Conservation (phyloP, 2,113 vertebrate genomes). For the Psophia crepitans region DNA sequence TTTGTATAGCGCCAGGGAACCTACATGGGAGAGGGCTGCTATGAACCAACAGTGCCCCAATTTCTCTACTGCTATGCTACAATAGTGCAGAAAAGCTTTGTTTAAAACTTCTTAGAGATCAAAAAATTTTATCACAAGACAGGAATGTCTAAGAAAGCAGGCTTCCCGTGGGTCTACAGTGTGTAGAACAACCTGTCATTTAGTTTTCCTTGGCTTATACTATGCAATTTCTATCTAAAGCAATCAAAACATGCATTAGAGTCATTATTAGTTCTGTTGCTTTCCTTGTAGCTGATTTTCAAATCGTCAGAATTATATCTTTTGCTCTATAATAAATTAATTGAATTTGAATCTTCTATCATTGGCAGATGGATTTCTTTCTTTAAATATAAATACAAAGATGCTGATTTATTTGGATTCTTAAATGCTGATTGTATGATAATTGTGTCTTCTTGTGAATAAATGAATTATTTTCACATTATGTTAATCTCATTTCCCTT, state of each 20-base stretch:
- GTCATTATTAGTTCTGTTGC: not conserved
- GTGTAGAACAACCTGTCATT: not conserved
- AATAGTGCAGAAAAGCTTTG: not conserved
- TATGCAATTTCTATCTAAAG: not conserved
- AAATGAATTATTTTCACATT: conserved; percentile 31
- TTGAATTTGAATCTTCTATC: not conserved
- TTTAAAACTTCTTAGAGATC: not conserved
- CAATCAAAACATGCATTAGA: conserved; percentile 10
- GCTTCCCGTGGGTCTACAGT: not conserved
- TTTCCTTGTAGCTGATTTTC: not conserved
- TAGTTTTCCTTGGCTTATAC: not conserved
- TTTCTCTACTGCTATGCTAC: not conserved
- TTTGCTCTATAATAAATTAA: conserved; percentile 56
- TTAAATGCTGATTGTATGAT: conserved; percentile 11
- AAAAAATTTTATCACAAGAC: not conserved
- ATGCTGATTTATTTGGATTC: conserved; percentile 29
- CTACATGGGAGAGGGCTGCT: not conserved
- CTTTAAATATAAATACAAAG: conserved; percentile 29
- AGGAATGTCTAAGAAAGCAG: not conserved
- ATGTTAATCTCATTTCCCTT: conserved; percentile 45
- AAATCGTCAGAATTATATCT: not conserved
- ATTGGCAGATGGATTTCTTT: conserved; percentile 22
- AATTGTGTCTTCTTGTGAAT: conserved; percentile 27
- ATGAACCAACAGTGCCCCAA: not conserved
- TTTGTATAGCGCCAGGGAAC: not conserved